Evolutionary conservation across 1,140 invertebrate species (phyloP).

Genomic region (Drosophila pseudoananassae): DNA sequence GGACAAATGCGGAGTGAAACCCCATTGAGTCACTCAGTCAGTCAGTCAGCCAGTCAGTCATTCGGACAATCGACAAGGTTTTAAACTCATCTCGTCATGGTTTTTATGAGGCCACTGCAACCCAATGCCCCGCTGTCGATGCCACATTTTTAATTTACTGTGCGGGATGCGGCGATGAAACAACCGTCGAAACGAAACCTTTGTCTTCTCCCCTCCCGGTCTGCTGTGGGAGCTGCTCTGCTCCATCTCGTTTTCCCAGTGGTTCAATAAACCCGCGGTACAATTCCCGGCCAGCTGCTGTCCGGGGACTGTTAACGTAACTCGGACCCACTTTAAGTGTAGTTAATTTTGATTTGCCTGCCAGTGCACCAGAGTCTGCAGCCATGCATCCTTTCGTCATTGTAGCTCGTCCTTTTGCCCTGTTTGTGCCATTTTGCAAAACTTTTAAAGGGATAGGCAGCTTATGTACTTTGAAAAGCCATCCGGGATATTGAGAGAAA

Average conservation of each 20-base stretch:
- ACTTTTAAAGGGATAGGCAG: slow-evolving; percentile 7
- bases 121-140: slow-evolving; percentile 26
- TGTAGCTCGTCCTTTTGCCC: slow-evolving; percentile 6
- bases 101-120: slow-evolving; percentile 67
- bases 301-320: slow-evolving; percentile 12
- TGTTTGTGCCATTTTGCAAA: slow-evolving; percentile 21
- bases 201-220: slow-evolving; percentile 16
- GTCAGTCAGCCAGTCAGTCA: slow-evolving; percentile 13
- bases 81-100: slow-evolving; percentile 49
- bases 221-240: background rate
- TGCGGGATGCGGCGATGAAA: slow-evolving; percentile 27
- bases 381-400: slow-evolving; percentile 14
- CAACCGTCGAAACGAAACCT: slow-evolving; percentile 11
- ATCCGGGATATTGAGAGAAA: background rate
- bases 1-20: slow-evolving; percentile 1
- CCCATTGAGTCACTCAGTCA: slow-evolving; percentile 18
- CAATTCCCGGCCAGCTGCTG: slow-evolving; percentile 44
- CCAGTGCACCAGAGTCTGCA: slow-evolving; percentile 11
- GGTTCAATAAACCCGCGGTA: slow-evolving; percentile 72
- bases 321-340: slow-evolving; percentile 61
- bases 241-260: slow-evolving; percentile 17
- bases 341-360: slow-evolving; percentile 73
- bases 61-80: slow-evolving; percentile 7
- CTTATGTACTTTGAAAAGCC: slow-evolving; percentile 6
- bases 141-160: slow-evolving; percentile 79